Conservation (phyloP, 2,113 vertebrate species). For the Tetraodon nigroviridis region DNA sequence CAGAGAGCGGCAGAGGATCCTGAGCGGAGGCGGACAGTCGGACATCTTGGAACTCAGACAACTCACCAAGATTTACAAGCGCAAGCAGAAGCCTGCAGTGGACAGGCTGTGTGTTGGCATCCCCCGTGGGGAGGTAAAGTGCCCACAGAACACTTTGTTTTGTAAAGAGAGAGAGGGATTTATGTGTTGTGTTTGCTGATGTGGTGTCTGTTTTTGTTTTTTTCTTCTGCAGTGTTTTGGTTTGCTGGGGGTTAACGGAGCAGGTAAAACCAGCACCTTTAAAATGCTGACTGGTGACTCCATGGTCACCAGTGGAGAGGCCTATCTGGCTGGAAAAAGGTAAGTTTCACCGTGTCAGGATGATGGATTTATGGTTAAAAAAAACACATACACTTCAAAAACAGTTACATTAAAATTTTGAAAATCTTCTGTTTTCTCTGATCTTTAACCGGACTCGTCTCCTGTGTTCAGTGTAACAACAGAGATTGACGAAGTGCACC, state of each 20-base stretch:
- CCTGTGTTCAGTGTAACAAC: constrained; percentile 77
- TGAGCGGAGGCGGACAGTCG: constrained; percentile 84
- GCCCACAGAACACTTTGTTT: neutral
- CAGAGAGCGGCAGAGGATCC: constrained; percentile 92
- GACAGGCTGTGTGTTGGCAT: constrained; percentile 96
- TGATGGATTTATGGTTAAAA: no score
- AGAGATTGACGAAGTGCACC: constrained; percentile 91
- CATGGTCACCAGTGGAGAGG: constrained; percentile 87
- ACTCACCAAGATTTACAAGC: constrained; percentile 94
- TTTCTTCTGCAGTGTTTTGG: constrained; percentile 86
- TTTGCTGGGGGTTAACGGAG: constrained; percentile 94
- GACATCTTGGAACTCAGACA: constrained; percentile 93
- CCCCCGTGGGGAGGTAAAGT: constrained; percentile 90
- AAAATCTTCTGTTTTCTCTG: neutral
- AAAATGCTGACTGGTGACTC: constrained; percentile 98
- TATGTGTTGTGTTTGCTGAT: neutral
- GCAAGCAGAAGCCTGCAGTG: constrained; percentile 94
- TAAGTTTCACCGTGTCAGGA: constrained; percentile 42
- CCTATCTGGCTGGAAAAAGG: constrained; percentile 86
- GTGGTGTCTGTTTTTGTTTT: neutral
- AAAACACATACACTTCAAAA: no score
- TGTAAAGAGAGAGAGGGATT: neutral
- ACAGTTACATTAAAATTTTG: no score
- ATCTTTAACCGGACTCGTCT: neutral
- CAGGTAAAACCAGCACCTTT: constrained; percentile 96